Evolutionary conservation across 2,888 invertebrate species (phyloP).

Genomic region (Athripsodes cinereus): DNA sequence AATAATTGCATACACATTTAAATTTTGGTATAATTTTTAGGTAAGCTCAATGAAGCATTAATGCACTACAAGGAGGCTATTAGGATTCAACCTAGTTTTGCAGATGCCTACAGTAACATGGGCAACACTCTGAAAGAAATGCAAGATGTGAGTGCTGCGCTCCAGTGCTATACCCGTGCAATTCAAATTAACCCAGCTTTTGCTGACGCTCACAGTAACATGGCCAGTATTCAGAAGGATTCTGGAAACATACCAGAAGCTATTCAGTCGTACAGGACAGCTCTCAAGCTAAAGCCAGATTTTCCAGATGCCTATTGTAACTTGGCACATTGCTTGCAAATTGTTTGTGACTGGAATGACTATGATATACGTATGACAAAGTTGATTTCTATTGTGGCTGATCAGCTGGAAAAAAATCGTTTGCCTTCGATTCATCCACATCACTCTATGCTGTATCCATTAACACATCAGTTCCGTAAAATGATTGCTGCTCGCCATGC

Average conservation of each 20-base stretch:
- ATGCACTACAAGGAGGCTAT: constrained; percentile 98
- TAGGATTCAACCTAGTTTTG: constrained; percentile 95
- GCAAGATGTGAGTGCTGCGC: constrained; percentile 91
- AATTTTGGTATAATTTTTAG: constrained; percentile 7
- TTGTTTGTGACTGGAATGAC: constrained; percentile 97
- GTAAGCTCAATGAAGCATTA: constrained; percentile 87
- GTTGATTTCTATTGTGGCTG: constrained; percentile 85
- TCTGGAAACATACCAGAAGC: constrained; percentile 96
- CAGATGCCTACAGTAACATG: constrained; percentile 99
- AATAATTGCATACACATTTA: too few relatives aligned
- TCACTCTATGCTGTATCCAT: constrained; percentile 98
- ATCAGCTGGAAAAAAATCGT: constrained; percentile 89
- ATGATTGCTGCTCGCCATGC: constrained; percentile 95
- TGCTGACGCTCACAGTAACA: constrained; percentile 97
- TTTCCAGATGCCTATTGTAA: constrained; percentile 99
- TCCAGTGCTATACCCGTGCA: constrained; percentile 94
- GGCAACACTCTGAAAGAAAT: constrained; percentile 98
- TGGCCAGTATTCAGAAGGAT: constrained; percentile 98
- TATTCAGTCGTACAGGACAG: constrained; percentile 90
- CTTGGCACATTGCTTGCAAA: constrained; percentile 95
- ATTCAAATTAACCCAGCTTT: constrained; percentile 98
- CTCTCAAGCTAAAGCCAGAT: constrained; percentile 90
- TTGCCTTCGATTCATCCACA: constrained; percentile 98
- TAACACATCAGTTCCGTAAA: constrained; percentile 87
- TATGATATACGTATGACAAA: constrained; percentile 93